Evolutionary conservation across 2,113 vertebrate genomes (phyloP).

Genomic region (Gallinago jamesoni): DNA sequence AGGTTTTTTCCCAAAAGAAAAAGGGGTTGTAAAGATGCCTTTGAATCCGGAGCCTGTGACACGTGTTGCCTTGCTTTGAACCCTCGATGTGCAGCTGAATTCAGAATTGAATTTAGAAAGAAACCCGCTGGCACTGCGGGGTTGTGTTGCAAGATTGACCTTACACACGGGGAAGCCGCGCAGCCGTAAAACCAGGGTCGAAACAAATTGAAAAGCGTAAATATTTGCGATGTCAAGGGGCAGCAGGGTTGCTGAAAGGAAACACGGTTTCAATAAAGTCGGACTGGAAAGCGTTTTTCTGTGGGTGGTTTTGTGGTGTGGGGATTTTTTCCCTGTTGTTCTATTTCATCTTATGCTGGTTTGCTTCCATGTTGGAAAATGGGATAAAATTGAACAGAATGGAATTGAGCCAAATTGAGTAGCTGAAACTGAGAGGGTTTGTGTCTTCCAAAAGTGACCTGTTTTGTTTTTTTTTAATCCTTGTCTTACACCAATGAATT

Average conservation of each 20-base stretch:
- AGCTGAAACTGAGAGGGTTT: not conserved
- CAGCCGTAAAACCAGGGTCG: not conserved
- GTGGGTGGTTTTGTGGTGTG: not conserved
- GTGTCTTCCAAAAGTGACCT: not conserved
- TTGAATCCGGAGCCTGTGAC: not conserved
- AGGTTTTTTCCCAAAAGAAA: not conserved
- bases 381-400: not conserved
- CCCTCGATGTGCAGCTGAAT: not conserved
- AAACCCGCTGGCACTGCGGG: not conserved
- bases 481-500: accelerated
- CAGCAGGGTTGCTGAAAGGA: not conserved
- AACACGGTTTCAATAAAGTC: not conserved
- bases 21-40: not conserved
- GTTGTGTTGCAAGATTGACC: not conserved
- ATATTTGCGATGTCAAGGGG: not conserved
- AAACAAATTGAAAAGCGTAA: not conserved
- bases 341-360: not conserved
- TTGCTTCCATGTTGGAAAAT: not conserved
- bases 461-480: not conserved
- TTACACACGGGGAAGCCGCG: not conserved
- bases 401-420: not conserved
- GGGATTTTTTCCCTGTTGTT: not conserved
- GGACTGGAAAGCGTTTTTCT: not conserved
- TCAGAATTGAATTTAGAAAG: not conserved
- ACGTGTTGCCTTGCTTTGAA: not conserved